Conservation (phyloP, 2,888 invertebrate species). For the Alcis repandata region DNA sequence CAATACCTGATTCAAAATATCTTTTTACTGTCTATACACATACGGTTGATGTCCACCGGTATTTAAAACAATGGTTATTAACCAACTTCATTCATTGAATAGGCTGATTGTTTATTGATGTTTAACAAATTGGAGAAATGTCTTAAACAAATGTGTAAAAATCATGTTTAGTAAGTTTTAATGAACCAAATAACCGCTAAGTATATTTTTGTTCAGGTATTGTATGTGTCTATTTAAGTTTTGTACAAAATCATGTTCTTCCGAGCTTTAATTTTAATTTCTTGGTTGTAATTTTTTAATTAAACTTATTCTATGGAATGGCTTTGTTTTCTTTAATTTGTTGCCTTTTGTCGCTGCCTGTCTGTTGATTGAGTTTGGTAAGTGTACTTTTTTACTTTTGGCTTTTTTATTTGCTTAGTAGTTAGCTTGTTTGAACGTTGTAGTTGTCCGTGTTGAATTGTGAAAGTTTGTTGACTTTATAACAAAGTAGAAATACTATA, state of each 20-base stretch:
- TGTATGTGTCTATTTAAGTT: slow-evolving; percentile 50
- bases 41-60: background rate
- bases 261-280: slow-evolving; percentile 84
- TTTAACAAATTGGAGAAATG: background rate
- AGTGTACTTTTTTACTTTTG: slow-evolving; percentile 62
- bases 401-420: slow-evolving; percentile 24
- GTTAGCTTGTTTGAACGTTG: slow-evolving; percentile 21
- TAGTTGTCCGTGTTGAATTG: slow-evolving; percentile 19
- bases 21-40: background rate
- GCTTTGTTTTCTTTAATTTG: slow-evolving; percentile 81
- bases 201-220: slow-evolving; percentile 12
- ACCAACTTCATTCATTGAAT: too few species aligned
- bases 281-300: slow-evolving; percentile 84
- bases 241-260: slow-evolving; percentile 84
- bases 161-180: too few species aligned
- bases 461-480: background rate
- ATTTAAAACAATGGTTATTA: background rate
- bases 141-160: too few species aligned
- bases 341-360: slow-evolving; percentile 66
- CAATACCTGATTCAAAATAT: slow-evolving; percentile 9
- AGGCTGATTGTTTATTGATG: too few species aligned
- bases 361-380: slow-evolving; percentile 74
- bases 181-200: too few species aligned
- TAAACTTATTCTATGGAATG: slow-evolving; percentile 82
- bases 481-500: background rate